Evolutionary conservation across 2,888 invertebrate genomes (phyloP).

Genomic region (Chaitophorus viminalis): DNA sequence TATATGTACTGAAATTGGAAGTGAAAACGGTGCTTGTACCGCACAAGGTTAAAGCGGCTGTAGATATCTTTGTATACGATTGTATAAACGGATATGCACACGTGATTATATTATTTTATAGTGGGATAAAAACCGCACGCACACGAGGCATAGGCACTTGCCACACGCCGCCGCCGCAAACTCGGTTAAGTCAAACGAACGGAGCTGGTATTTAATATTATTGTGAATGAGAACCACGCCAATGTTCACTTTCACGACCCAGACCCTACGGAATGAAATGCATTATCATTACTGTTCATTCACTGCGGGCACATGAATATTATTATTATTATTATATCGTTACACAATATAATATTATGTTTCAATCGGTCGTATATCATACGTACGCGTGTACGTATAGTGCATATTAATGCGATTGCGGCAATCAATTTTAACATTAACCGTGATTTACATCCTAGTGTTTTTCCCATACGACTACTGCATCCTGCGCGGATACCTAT

Average conservation of each 20-base stretch:
- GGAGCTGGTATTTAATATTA: neutral
- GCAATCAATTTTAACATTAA: neutral
- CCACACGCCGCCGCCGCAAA: neutral
- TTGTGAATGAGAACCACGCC: slow-evolving; percentile 56
- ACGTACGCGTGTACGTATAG: neutral
- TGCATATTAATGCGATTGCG: neutral
- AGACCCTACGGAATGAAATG: slow-evolving; percentile 25
- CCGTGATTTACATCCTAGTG: neutral
- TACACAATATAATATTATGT: slow-evolving; percentile 3
- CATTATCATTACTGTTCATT: slow-evolving; percentile 43
- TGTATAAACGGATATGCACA: neutral
- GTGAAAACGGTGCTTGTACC: neutral
- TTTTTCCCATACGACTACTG: neutral
- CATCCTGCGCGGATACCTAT: too few relatives aligned
- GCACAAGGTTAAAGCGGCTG: neutral
- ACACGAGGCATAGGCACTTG: neutral
- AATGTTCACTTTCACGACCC: slow-evolving; percentile 54
- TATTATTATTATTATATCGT: neutral
- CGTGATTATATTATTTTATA: neutral
- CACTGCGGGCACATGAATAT: neutral
- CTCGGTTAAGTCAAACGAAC: neutral
- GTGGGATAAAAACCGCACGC: neutral
- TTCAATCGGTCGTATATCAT: neutral
- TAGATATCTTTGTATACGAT: neutral
- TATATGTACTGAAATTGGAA: neutral